Conservation (phyloP, 2,797 vertebrate genomes). For the Zalophus californianus region DNA sequence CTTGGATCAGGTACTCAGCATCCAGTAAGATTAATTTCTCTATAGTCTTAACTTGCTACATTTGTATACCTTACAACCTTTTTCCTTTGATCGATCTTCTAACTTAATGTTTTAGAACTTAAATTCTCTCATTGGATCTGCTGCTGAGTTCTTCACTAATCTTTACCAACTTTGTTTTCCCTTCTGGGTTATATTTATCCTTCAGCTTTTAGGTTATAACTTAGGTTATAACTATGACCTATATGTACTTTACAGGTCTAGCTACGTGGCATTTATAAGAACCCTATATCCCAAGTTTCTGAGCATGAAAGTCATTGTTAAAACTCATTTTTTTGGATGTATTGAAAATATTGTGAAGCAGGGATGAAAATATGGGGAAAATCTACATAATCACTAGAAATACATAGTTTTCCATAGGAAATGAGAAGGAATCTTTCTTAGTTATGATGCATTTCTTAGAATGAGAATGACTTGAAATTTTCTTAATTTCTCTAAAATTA, state of each 20-base stretch:
- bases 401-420: neutral
- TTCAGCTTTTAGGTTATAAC: neutral
- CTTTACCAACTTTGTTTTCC: neutral
- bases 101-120: constrained; percentile 34
- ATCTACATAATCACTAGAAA: neutral
- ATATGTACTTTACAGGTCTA: fast-evolving
- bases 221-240: neutral
- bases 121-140: neutral
- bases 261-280: neutral
- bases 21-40: neutral
- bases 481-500: neutral
- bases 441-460: neutral
- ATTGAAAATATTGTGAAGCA: neutral
- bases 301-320: neutral
- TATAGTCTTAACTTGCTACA: neutral
- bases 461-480: neutral
- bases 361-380: neutral
- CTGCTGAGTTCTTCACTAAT: neutral
- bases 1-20: neutral
- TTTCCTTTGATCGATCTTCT: neutral
- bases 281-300: neutral
- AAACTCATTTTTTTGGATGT: neutral
- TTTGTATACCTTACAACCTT: neutral
- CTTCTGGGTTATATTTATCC: neutral
- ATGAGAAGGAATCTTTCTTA: neutral